Conservation (phyloP, 2,797 vertebrate genomes). For the Fistularia tabacaria region DNA sequence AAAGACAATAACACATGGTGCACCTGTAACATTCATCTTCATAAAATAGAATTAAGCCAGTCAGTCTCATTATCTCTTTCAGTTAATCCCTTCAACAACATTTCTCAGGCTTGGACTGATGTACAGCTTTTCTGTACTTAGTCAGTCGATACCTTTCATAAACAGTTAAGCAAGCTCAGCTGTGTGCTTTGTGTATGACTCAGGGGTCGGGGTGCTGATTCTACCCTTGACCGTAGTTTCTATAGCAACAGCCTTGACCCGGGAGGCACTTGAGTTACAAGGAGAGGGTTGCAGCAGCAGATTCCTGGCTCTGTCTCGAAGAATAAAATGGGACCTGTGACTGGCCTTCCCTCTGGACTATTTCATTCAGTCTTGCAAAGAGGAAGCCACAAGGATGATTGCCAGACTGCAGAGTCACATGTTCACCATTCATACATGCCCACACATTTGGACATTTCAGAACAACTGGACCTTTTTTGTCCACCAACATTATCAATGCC, state of each 20-base stretch:
- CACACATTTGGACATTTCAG: slow-evolving; percentile 32
- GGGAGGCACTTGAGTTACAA: slow-evolving; percentile 48
- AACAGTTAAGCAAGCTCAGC: slow-evolving; percentile 9
- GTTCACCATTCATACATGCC: slow-evolving; percentile 37
- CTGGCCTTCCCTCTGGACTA: slow-evolving; percentile 41
- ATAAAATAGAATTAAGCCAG: too few relatives aligned
- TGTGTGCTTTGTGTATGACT: slow-evolving; percentile 24
- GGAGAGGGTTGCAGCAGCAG: slow-evolving; percentile 34
- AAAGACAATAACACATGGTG: too few relatives aligned
- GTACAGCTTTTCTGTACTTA: background rate
- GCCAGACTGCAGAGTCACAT: slow-evolving; percentile 52
- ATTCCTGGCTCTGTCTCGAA: slow-evolving; percentile 49
- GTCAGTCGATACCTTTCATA: slow-evolving; percentile 1
- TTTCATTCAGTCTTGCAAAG: slow-evolving; percentile 51
- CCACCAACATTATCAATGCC: slow-evolving; percentile 10
- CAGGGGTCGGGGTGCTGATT: slow-evolving; percentile 7
- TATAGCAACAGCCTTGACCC: slow-evolving; percentile 51
- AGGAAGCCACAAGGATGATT: slow-evolving; percentile 33
- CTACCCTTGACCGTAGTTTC: slow-evolving; percentile 39
- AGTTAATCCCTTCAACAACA: background rate
- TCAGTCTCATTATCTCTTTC: slow-evolving; percentile 6
- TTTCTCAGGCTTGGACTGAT: background rate
- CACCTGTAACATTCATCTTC: too few relatives aligned
- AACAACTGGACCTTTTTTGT: slow-evolving; percentile 24
- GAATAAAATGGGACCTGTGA: slow-evolving; percentile 38